Base-by-base conservation (phyloP, 2,113 vertebrate genomes). In the Passer montanus region DNA sequence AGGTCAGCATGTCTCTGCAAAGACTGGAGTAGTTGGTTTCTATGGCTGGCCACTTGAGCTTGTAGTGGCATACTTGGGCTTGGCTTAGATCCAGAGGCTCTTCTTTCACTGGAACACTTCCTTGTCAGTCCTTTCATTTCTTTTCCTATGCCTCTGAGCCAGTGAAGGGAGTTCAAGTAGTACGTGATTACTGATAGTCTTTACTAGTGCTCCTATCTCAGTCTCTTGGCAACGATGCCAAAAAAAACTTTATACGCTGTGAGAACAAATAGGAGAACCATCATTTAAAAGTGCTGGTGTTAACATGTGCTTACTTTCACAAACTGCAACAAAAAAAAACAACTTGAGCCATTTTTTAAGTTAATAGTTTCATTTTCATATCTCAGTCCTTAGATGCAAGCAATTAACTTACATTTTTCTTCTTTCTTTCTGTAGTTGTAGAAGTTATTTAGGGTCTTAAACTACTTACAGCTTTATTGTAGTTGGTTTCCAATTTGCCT, bases 51-150 rank as follows among this genome's bases (percentile, higher is more conserved):
- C 50, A n/a, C 58, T 79, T 62, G 37, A 79, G 37, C 79, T 91
- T 90, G 53, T 83, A 80, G 64, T 66, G 64, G 35, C 86, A 81
- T 82, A 78, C 59, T 90, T 7, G 2, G 59, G 24, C 68, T 88
- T 95, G 96, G 93, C 70, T 66, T 84, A 44, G 55, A 55, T 92
- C 86, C 73, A 86, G 22, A 77, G 52, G 76, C 63, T 92, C 44
- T 88, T 92, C 49, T 97, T 92, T 88, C 77, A 86, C 63, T 76
- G 84, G 73, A 43, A 55, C 0, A 3, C 55, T 92, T 89, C 28
- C 47, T 43, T 63, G 56, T 89, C 33, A 24, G 47, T 53, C 83
- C 37, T 90, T 84, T 43, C 27, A 1, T 88, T 90, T 67, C 73
- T 84, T 62, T 46, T 72, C 46, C 37, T 84, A 14, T 55, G 72